Base-by-base conservation (phyloP, 2,113 vertebrate genomes). In the Poecilia latipinna region DNA sequence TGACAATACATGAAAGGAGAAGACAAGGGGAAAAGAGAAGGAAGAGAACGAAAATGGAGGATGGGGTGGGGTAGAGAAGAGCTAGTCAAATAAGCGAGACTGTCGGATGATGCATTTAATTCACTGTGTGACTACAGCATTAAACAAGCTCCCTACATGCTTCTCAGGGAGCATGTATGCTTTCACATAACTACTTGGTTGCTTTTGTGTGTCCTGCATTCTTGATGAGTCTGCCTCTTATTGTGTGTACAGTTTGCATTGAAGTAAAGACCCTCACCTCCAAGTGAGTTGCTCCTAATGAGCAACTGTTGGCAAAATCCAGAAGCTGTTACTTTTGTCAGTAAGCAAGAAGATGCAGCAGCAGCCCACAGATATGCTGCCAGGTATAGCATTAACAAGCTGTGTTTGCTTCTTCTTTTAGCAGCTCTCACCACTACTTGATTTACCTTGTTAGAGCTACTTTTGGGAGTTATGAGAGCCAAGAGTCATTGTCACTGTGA, bases 391-490 rank as follows among this genome's bases (percentile, higher is more conserved):
- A 79, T 74, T 54, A 83, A 73, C 57, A 75, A 65, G 68, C 72
- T 75, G 66, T 61, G 65, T 68, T 65, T 65, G 8, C 68, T 13
- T 13, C 60, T 61, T 60, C 65, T 77, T 74, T 78, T 68, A 79
- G 48, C 29, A 81, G 68, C 75, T 70, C 74, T 81, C 68, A 71
- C 31, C 71, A 75, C 71, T 71, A 86, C 86, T 89, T 80, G 61
- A 77, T 88, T 84, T 86, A 79, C 75, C 82, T 87, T 86, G 71
- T 89, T 87, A 84, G 82, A 7, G 62, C 74, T 75, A 62, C 79
- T 88, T 85, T 66, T 86, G 85, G 78, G 80, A 77, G 63, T 77
- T 72, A 44, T 65, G 33, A 70, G 61, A 82, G 80, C 87, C 66
- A 76, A 82, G 77, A 79, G 82, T 76, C 67, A 82, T 83, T 86